Base-by-base conservation (phyloP, 2,113 vertebrate species). In the Oryzias melastigma region DNA sequence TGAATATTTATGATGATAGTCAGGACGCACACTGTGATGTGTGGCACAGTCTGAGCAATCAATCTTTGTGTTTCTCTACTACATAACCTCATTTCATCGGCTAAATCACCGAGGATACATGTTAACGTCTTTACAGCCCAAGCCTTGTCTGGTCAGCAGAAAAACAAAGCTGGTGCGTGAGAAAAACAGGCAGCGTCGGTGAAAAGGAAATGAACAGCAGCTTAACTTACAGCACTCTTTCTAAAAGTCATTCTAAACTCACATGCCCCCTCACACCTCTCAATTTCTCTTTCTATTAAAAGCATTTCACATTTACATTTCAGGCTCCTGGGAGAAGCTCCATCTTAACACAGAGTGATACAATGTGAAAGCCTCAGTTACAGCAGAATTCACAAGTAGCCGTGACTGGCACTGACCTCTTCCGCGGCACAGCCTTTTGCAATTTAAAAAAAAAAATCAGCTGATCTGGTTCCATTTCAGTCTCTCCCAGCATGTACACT, bases 121-220 rank as follows among this genome's bases (percentile, higher is more conserved):
- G 43, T 44, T 17, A 46, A 46, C n/a, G 5, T n/a, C 44, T 46
- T 17, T 17, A n/a, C 16, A 35, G 51, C n/a, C 13, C 13, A 29
- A 46, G 43, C 15, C 13, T 42, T 35, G 48, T 27, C 27, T 25
- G 45, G 52, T 75, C 73, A 77, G 73, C 67, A 72, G 58, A 66
- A 62, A n/a, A 7, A 62, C 12, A 24, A 54, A 8, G 22, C 56
- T 27, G 60, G 18, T 20, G 42, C 54, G 7, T 43, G 15, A 27
- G 17, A 55, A n/a, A 40, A 50, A 20, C n/a, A 40, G 44, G 35
- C 54, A 40, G 48, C 24, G 13, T 5, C 54, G 22, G 18, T 14
- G 63, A 50, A 24, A 1, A 14, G 57, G 19, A 19, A 10, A 42
- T 47, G 42, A 35, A 19, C 40, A 18, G 56, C 48, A 22, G 62